Evolutionary conservation across 2,113 vertebrate genomes (phyloP), one percentile per base, ranked within the genome.

Genomic region (Ia io): DNA sequence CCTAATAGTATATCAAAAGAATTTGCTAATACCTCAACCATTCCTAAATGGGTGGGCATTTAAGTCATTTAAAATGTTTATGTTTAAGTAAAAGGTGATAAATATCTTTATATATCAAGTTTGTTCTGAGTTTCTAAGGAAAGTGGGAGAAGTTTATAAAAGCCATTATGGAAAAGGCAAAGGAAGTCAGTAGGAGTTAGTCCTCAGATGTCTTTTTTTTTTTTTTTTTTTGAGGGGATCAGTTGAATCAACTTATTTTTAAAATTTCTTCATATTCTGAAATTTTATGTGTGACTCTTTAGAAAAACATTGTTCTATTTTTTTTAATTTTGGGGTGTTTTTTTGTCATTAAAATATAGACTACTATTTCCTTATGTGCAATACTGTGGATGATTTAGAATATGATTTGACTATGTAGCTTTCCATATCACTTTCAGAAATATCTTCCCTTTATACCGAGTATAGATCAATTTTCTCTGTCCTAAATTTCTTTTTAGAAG

Each of bases 201-300:
- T 70, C 9, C 23, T 76, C 9, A 35, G 5, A 63, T 70, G 7
- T 14, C 6, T 73, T 67, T 91, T 71, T 53, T 70, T 73, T 67
- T 91, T 71, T 53, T 70, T 20, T 53, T 53, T 80, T 88, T 93
- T 84, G 10, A 92, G 8, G 35, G 30, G 49, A 2, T 91, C 17
- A 80, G 14, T 59, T 88, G 65, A 88, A 84, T 84, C 11, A 47
- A 86, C 5, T 85, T 13, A 88, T 74, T 69, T 94, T 76, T 77
- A 90, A 92, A 30, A 77, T 83, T 16, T 65, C 25, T 87, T 78
- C 17, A 23, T 88, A 44, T 18, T 73, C 70, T 73, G 25, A 92
- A 85, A 74, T 89, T 80, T 95, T 92, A 90, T 87, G 49, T 79
- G 28, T 85, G 40, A 88, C 16, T 89, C 49, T 80, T 88, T 35